Evolutionary conservation across 2,888 invertebrate species (phyloP).

Genomic region (Neuroscelio doddi): DNA sequence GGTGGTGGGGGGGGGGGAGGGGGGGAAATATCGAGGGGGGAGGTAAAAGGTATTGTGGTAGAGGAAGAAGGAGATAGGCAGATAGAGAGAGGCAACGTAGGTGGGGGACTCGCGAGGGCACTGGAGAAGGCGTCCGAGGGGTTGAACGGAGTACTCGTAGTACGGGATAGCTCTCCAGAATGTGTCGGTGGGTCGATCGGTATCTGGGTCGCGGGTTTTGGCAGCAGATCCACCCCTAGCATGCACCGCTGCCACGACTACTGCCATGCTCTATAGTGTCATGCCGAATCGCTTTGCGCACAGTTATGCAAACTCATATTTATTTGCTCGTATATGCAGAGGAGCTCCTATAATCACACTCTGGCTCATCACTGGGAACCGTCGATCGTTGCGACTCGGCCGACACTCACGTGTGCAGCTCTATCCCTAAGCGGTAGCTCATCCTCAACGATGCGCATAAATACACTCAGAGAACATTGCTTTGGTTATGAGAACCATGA

Average conservation of each 20-base stretch:
- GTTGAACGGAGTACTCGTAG: slow-evolving; percentile 34
- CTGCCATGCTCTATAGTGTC: slow-evolving; percentile 30
- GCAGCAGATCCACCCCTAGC: slow-evolving; percentile 61
- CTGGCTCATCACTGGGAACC: not conserved
- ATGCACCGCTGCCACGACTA: slow-evolving; percentile 38
- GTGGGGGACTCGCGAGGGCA: slow-evolving; percentile 17
- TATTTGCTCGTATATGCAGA: not conserved
- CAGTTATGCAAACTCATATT: slow-evolving; percentile 20
- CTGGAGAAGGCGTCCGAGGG: slow-evolving; percentile 25
- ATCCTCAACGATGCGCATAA: too few relatives aligned
- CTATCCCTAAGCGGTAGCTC: too few relatives aligned
- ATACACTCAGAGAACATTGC: too few relatives aligned
- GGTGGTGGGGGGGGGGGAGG: too few relatives aligned
- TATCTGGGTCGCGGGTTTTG: slow-evolving; percentile 72
- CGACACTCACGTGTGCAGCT: too few relatives aligned
- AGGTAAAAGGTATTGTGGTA: slow-evolving; percentile 8
- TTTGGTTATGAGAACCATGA: too few relatives aligned
- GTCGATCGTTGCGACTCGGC: slow-evolving; percentile 2
- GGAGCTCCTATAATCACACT: not conserved
- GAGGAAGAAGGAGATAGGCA: slow-evolving; percentile 10
- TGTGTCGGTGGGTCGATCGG: slow-evolving; percentile 71
- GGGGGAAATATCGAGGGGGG: slow-evolving; percentile 13
- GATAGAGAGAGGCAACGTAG: slow-evolving; percentile 12
- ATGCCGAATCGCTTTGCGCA: slow-evolving; percentile 6
- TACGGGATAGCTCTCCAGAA: slow-evolving; percentile 42